Base-by-base conservation (phyloP, 2,113 vertebrate species). In the Anarrhichthys ocellatus region DNA sequence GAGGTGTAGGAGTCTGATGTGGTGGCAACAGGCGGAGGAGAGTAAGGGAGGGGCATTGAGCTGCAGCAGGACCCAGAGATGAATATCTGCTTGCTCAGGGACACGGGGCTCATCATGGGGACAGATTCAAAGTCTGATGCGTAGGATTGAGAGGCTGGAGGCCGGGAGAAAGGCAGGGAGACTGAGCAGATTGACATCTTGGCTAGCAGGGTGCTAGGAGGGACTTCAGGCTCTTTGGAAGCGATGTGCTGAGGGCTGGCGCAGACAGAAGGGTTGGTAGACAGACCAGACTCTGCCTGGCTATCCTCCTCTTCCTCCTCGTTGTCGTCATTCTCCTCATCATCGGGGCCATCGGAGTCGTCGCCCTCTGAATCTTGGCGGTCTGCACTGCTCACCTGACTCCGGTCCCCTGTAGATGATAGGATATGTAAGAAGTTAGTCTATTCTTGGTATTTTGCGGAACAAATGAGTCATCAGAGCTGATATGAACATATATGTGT, bases 231-330 rank as follows among this genome's bases (percentile, higher is more conserved):
- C 0, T 96, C 96, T 87, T 94, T 95, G 0, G 92, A 85, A 38
- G 96, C 93, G n/a, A 96, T 81, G 46, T 98, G 98, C 92, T 98
- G 98, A 0, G 98, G 98, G 88, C 98, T 99, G 81, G 98, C 97
- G 0, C 97, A 96, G 46, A 98, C 97, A 0, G 98, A 99, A 1
- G 98, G 98, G 0, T 97, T 96, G 3, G 98, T 96, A 5, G 98
- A 99, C 5, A 98, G 92, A n/a, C 96, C 96, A 0, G 97, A 99
- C 80, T 99, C 98, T 0, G 97, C 96, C 93, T 98, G 98, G 91
- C 98, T 99, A 92, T 99, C 98, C n/a, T 99, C 98, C 54, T 99
- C 98, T 0, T 99, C 98, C 0, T 99, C 98, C 22, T 99, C 98
- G 0, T 98, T 97, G 58, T 97, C 97, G 9, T 98, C 97, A 3